Conservation (phyloP, 2,113 vertebrate species). For the Chaetorhynchus papuensis region DNA sequence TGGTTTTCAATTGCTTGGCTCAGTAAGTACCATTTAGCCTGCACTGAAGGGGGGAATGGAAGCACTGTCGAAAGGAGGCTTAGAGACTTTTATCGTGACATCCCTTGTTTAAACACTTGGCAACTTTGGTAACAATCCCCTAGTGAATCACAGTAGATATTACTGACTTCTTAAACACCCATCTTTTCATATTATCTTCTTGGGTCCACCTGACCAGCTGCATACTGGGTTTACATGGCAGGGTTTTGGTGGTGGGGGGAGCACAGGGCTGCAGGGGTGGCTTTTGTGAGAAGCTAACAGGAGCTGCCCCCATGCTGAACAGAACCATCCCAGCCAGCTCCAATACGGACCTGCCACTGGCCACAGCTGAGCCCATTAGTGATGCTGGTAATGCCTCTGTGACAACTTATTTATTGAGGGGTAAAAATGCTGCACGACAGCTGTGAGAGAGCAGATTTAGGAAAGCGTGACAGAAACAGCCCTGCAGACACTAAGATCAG, state of each 20-base stretch:
- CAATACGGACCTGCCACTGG: background rate
- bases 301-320: background rate
- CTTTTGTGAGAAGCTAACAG: background rate
- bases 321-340: background rate
- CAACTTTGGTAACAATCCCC: background rate
- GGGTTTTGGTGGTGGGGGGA: background rate
- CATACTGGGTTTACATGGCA: background rate
- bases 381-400: background rate
- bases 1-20: background rate
- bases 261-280: rapidly evolving
- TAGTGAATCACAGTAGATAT: rapidly evolving
- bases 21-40: background rate
- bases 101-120: background rate
- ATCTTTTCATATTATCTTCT: background rate
- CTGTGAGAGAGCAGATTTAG: background rate
- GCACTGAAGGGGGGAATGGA: background rate
- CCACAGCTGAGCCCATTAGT: background rate
- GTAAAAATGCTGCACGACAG: background rate
- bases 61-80: background rate
- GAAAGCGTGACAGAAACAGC: background rate
- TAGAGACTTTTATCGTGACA: background rate
- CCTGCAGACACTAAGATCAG: background rate
- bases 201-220: background rate
- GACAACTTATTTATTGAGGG: rapidly evolving
- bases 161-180: background rate